Conservation (phyloP, 2,113 vertebrate genomes). For the Chauna torquata region DNA sequence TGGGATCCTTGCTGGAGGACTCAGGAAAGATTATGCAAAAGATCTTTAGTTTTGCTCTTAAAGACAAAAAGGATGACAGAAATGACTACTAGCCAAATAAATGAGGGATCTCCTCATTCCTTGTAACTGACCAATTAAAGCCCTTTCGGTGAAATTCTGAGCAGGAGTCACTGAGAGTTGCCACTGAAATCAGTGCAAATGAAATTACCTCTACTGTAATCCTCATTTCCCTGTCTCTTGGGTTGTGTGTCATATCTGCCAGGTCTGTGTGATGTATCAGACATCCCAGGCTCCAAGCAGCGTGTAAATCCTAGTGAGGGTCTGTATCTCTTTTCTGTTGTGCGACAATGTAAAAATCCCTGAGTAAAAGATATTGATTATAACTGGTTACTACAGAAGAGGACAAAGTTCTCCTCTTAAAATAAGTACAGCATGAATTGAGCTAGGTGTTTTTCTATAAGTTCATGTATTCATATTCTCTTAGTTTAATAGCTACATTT, state of each 20-base stretch:
- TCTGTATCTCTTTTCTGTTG: neutral
- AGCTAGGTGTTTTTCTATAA: neutral
- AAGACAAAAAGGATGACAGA: neutral
- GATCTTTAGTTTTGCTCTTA: neutral
- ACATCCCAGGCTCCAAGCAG: neutral
- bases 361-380: neutral
- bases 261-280: neutral
- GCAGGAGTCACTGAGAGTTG: neutral
- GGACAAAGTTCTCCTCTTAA: neutral
- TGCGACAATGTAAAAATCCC: neutral
- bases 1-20: neutral
- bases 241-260: neutral
- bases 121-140: neutral
- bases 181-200: neutral
- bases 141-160: neutral
- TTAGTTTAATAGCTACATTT: neutral
- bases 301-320: neutral
- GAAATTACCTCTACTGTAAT: neutral
- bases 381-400: neutral
- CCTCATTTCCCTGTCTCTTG: neutral
- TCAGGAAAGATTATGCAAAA: neutral
- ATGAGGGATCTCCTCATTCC: neutral
- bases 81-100: neutral
- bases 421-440: neutral
- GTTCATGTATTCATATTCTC: conserved; percentile 2